A percentile compares a stretch with the other conserved stretches of the same genome.
Evolutionary conservation across 2,797 vertebrate species (phyloP).

Genomic region (Premnoplex brunnescens): DNA sequence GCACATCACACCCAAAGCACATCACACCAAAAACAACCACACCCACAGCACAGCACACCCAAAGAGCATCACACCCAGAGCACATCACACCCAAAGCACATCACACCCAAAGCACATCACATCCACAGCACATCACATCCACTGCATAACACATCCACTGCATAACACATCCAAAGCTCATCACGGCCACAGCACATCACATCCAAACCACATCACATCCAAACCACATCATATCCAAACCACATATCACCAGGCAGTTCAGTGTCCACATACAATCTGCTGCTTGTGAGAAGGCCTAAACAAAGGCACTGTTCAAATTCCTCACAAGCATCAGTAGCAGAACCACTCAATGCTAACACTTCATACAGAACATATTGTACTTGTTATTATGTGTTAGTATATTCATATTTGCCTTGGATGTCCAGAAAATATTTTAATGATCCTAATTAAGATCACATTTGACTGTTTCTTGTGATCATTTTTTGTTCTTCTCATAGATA

Average conservation of each 20-base stretch:
- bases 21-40: neutral
- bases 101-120: neutral
- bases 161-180: neutral
- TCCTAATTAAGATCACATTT: neutral
- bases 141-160: neutral
- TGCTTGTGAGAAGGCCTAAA: neutral
- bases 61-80: neutral
- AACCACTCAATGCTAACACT: neutral
- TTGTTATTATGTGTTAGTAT: rapidly evolving
- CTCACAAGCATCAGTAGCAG: neutral
- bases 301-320: neutral
- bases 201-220: no score
- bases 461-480: neutral
- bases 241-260: rapidly evolving
- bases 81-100: neutral
- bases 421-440: neutral
- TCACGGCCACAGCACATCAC: neutral
- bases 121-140: neutral
- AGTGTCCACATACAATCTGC: rapidly evolving
- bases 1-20: no score
- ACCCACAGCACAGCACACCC: neutral
- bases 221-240: neutral
- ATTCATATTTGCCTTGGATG: neutral
- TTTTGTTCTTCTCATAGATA: neutral
- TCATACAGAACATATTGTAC: rapidly evolving